These are phyloP conservation scores for Myzus persicae DNA, from an alignment of 1,140 invertebrate species.

Conservation along the genomic window DNA sequence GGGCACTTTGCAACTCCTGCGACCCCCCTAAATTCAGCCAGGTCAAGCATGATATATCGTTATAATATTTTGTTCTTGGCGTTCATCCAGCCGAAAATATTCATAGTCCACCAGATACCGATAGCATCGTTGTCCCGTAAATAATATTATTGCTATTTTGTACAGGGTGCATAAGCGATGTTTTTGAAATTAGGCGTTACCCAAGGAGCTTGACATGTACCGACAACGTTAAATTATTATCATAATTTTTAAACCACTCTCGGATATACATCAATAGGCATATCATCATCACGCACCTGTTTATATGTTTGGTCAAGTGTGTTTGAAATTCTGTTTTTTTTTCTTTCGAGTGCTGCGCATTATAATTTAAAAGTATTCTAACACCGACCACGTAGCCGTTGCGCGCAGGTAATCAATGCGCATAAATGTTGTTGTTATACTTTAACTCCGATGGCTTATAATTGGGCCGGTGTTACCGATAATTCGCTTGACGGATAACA, in stretches of 20 bases:
- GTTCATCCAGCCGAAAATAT: background rate
- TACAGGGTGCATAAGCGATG: too few relatives aligned
- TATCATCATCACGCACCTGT: background rate
- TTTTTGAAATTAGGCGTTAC: background rate
- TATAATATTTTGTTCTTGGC: too few relatives aligned
- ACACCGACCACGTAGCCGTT: background rate
- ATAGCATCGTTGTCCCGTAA: background rate
- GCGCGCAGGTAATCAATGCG: background rate
- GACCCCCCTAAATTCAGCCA: background rate
- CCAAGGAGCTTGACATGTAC: background rate
- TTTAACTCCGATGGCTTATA: background rate
- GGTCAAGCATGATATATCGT: background rate
- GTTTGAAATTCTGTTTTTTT: background rate
- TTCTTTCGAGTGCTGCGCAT: background rate
- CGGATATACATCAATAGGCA: background rate
- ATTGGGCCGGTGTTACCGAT: background rate
- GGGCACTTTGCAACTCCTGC: background rate
- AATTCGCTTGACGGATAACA: background rate
- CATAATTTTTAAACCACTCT: background rate
- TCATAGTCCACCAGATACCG: constrained; percentile 2
- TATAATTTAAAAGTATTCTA: background rate
- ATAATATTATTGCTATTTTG: too few relatives aligned
- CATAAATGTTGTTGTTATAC: background rate
- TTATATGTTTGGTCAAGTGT: background rate
- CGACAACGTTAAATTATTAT: background rate